These are phyloP conservation scores for Chorisops tibialis DNA, from an alignment of 2,888 invertebrate genomes.

Conservation along the genomic window DNA sequence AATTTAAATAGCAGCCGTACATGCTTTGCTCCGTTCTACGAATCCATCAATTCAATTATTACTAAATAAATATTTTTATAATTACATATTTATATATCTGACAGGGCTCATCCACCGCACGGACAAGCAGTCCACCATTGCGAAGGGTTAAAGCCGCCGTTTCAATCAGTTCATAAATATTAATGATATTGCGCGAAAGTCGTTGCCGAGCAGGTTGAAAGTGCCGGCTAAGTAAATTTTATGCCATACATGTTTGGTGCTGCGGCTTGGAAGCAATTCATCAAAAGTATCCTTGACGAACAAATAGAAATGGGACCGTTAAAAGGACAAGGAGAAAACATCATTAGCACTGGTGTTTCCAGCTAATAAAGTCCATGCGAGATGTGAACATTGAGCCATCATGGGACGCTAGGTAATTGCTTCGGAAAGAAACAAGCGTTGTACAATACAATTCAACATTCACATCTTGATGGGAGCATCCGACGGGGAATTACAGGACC, in stretches of 20 bases:
- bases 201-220: not conserved
- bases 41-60: not conserved
- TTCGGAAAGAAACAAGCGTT: not conserved
- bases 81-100: slow-evolving; percentile 4
- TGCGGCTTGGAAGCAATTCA: slow-evolving; percentile 23
- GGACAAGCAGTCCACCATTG: not conserved
- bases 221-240: not conserved
- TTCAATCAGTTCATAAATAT: slow-evolving; percentile 10
- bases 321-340: slow-evolving; percentile 5
- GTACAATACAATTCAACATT: not conserved
- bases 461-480: not conserved
- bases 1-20: not conserved
- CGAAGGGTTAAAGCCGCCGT: not conserved
- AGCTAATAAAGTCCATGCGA: slow-evolving; percentile 28
- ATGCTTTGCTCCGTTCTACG: not conserved
- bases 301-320: not conserved
- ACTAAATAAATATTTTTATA: slow-evolving; percentile 12
- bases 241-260: not conserved
- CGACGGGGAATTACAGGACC: not conserved
- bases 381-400: not conserved
- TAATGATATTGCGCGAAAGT: slow-evolving; percentile 1
- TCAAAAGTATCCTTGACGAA: slow-evolving; percentile 18
- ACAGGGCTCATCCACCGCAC: not conserved
- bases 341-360: slow-evolving; percentile 30
- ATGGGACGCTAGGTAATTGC: not conserved